Evolutionary conservation across 2,113 vertebrate genomes (phyloP), one percentile per base, ranked within the genome.

Genomic region (Donacobius atricapilla): DNA sequence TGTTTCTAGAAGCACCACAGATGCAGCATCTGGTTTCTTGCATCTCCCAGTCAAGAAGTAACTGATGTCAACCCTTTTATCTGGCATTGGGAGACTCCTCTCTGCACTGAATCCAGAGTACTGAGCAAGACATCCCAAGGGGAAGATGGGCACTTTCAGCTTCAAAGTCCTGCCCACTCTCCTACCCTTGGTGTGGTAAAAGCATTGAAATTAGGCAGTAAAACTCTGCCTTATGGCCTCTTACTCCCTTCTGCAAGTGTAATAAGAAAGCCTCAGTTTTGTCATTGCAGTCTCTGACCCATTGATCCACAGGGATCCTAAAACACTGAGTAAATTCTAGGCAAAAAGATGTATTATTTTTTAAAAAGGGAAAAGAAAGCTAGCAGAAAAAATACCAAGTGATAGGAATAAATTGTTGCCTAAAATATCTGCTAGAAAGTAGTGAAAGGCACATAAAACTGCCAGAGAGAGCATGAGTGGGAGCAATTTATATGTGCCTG

Each of bases 401-500:
- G 87, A 76, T 56, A 93, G 64, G 73, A 95, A 86, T 95, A 93
- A 94, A 95, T 60, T 86, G 88, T 71, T 92, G 94, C 65, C 72
- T 89, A 76, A 79, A 91, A 87, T 94, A 92, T 90, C 80, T 61
- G 87, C 70, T 92, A 93, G 77, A 96, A 95, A 92, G 60, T 40
- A 84, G 77, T 83, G 75, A 96, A 90, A 96, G 86, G 78, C 71
- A 89, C 78, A 95, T 89, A 96, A 96, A 96, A 82, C 65, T 2
- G 31, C 92, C 83, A 82, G 79, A 80, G 77, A 92, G 76, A 93
- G 94, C 78, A 84, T 70, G 93, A 97, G 84, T 88, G 88, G 87
- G 94, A 96, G 92, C 87, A 89, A 96, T 97, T 96, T 96, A 94
- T 95, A 84, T 85, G 47, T 83, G 94, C 79, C 84, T 97, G 97